Conservation (phyloP, 2,888 invertebrate genomes). For the Vesta saturnalis region DNA sequence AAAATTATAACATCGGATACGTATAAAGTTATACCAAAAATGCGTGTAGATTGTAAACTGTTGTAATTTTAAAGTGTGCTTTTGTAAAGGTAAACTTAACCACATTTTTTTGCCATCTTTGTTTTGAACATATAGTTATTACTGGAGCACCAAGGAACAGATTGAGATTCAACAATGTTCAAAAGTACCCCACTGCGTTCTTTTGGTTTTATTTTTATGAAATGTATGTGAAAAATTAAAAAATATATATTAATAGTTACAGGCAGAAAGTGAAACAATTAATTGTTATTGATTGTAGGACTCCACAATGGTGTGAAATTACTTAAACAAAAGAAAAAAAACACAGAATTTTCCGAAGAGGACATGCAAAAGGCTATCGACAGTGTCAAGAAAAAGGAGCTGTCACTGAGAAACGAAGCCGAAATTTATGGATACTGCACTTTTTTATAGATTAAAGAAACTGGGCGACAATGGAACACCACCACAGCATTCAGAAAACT, state of each 20-base stretch:
- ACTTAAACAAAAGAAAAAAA: not conserved
- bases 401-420: not conserved
- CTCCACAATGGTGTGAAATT: not conserved
- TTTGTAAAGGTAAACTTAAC: not conserved
- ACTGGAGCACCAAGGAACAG: not conserved
- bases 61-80: not conserved
- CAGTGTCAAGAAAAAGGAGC: not conserved
- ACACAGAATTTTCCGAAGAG: not conserved
- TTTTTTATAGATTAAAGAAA: conserved; percentile 10
- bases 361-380: not conserved
- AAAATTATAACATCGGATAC: not conserved
- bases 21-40: too few species aligned
- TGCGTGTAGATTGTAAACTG: not conserved
- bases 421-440: not conserved
- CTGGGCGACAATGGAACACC: not conserved
- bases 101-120: not conserved
- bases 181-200: not conserved
- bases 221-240: not conserved
- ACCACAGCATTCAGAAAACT: not conserved
- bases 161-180: not conserved
- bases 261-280: not conserved
- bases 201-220: not conserved
- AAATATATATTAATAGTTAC: not conserved
- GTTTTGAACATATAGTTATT: not conserved
- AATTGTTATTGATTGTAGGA: not conserved